Evolutionary conservation across 2,113 vertebrate genomes (phyloP).

Genomic region (Hippoglossus stenolepis): DNA sequence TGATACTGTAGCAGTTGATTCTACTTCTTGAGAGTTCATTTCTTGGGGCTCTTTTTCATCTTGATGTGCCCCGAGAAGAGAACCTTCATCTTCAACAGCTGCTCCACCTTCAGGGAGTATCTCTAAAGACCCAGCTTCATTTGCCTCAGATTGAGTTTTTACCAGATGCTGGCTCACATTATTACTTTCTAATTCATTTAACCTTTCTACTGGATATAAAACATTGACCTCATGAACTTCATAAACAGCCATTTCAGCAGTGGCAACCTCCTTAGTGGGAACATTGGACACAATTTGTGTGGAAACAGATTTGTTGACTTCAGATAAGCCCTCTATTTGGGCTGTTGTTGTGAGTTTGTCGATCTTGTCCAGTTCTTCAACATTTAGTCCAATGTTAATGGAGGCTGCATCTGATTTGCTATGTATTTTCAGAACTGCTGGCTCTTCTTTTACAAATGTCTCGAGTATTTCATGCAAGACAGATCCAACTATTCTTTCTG

Average conservation of each 20-base stretch:
- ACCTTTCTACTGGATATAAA: conserved; percentile 10
- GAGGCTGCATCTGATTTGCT: conserved; percentile 54
- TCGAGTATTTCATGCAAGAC: conserved; percentile 49
- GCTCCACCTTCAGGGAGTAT: conserved; percentile 14
- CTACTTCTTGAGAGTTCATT: conserved; percentile 21
- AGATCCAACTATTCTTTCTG: conserved; percentile 51
- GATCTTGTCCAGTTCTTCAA: conserved; percentile 55
- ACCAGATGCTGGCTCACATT: conserved; percentile 7
- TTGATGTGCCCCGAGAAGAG: neutral
- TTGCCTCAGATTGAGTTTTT: conserved; percentile 21
- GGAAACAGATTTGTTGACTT: conserved; percentile 52
- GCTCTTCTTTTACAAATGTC: conserved; percentile 44
- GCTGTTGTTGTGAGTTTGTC: conserved; percentile 24
- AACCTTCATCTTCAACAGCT: neutral
- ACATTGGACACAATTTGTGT: conserved; percentile 58
- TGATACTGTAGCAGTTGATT: neutral
- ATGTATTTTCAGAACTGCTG: conserved; percentile 28
- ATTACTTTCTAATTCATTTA: conserved; percentile 24
- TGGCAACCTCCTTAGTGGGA: conserved; percentile 30
- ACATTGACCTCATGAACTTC: conserved; percentile 43
- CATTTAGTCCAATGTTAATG: conserved; percentile 46
- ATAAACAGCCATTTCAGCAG: conserved; percentile 43
- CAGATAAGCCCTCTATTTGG: conserved; percentile 54
- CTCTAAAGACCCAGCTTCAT: neutral
- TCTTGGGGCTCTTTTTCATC: conserved; percentile 15